Percentiles rank a stretch among this genome's conserved stretches.
phyloP scores from a whole-genome alignment of 2,113 vertebrate species.

The Piprites chloris region DNA sequence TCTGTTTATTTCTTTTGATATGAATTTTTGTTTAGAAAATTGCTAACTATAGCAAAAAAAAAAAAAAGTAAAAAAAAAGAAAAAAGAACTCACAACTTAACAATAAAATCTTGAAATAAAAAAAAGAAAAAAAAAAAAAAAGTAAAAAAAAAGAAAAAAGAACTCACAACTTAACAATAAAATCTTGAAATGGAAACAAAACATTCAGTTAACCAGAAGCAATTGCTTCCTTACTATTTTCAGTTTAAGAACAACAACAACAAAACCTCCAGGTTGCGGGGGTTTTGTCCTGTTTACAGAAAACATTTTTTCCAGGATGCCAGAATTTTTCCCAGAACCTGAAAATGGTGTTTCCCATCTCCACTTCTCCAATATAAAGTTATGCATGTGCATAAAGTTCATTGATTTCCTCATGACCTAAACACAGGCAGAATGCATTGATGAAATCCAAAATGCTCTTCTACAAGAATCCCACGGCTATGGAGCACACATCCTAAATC shows the following conservation, averaged over 20 bases:
- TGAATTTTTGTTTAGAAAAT: not conserved
- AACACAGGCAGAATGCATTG: not conserved
- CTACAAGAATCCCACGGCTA: not conserved
- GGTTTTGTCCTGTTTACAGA: not conserved
- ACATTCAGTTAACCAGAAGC: not conserved
- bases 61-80: not conserved
- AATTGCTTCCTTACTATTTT: not conserved
- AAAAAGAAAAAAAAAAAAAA: not conserved
- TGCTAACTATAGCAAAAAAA: not conserved
- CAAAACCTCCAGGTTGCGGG: not conserved
- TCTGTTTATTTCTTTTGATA: not conserved
- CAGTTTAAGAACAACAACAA: not conserved
- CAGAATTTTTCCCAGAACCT: not conserved
- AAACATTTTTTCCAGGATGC: not conserved
- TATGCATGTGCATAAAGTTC: not conserved
- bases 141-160: not conserved
- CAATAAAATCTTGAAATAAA: not conserved
- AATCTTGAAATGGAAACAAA: not conserved
- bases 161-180: not conserved
- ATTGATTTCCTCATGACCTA: not conserved
- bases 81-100: not conserved
- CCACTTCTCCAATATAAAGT: not conserved
- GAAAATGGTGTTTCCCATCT: not conserved
- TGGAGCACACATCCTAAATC: not conserved
- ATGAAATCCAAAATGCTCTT: not conserved